phyloP scores from a whole-genome alignment of 2,113 vertebrate species.

The Lagenorhynchus albirostris region DNA sequence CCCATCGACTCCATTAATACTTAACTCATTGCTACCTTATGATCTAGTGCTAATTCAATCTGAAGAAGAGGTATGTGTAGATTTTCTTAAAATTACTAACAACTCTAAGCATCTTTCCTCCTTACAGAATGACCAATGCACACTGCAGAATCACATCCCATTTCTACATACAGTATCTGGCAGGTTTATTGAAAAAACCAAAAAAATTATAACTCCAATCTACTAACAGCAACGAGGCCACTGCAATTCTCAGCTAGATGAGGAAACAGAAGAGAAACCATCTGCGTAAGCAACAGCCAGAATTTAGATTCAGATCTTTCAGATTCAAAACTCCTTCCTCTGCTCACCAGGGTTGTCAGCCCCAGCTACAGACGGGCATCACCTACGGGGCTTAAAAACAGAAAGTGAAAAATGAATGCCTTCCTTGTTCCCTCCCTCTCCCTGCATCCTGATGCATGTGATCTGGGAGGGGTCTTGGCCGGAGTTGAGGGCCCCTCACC shows the following conservation, averaged over 20 bases:
- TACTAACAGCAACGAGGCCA: not conserved
- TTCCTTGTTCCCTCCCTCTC: fast-evolving
- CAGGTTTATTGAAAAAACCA: not conserved
- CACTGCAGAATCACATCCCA: not conserved
- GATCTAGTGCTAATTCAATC: not conserved
- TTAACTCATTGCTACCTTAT: not conserved
- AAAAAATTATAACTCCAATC: not conserved
- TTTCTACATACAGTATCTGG: not conserved
- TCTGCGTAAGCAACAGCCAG: not conserved
- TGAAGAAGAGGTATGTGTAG: not conserved
- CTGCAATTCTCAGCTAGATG: not conserved
- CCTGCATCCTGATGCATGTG: not conserved
- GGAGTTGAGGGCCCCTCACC: not conserved
- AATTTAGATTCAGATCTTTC: not conserved
- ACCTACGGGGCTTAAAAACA: not conserved
- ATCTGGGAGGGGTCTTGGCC: not conserved
- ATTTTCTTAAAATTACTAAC: not conserved
- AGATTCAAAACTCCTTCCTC: not conserved
- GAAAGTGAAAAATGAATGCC: too few species aligned
- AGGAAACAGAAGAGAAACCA: not conserved
- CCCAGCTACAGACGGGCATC: not conserved
- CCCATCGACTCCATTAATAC: not conserved
- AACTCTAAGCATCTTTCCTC: not conserved
- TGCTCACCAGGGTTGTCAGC: not conserved
- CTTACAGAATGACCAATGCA: not conserved